phyloP scores from a whole-genome alignment of 92 coral and sea anemone species.

The Scolanthus callimorphus region DNA sequence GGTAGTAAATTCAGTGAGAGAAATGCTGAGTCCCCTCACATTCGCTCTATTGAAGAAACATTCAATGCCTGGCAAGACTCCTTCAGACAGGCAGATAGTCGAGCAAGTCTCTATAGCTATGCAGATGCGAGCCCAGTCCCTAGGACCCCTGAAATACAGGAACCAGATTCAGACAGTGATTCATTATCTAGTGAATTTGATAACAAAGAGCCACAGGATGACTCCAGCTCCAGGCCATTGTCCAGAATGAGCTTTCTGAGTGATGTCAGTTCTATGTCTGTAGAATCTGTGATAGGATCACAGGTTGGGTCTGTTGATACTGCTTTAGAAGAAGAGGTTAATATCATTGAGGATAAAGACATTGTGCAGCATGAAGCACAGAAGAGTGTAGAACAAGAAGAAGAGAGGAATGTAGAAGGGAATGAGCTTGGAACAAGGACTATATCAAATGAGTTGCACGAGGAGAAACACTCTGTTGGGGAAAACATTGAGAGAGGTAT shows the following conservation, averaged over 20 bases:
- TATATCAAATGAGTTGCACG: not conserved
- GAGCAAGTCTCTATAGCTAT: constrained; percentile 35
- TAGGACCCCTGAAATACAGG: constrained; percentile 20
- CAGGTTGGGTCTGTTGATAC: constrained; percentile 20
- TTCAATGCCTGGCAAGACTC: constrained; percentile 79
- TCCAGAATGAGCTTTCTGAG: constrained; percentile 45
- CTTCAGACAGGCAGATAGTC: constrained; percentile 39
- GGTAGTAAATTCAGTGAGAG: constrained; percentile 24
- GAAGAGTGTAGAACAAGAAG: too few species aligned
- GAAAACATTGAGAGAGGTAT: too few species aligned
- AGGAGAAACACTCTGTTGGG: too few species aligned
- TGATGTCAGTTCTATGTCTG: constrained; percentile 5
- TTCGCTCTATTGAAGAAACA: constrained; percentile 73
- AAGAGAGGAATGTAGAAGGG: not conserved
- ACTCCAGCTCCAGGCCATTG: constrained; percentile 19
- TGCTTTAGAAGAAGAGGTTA: not conserved
- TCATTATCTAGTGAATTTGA: constrained; percentile 21
- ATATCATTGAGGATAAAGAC: not conserved
- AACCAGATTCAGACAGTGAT: constrained; percentile 4
- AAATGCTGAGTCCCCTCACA: constrained; percentile 49
- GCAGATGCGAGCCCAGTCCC: constrained; percentile 23
- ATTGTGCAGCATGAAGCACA: too few species aligned
- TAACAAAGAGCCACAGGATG: constrained; percentile 7
- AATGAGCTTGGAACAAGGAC: not conserved
- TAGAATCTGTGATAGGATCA: not conserved